phyloP scores from a whole-genome alignment of 2,888 invertebrate genomes.

The Drosophila anomalipes region DNA sequence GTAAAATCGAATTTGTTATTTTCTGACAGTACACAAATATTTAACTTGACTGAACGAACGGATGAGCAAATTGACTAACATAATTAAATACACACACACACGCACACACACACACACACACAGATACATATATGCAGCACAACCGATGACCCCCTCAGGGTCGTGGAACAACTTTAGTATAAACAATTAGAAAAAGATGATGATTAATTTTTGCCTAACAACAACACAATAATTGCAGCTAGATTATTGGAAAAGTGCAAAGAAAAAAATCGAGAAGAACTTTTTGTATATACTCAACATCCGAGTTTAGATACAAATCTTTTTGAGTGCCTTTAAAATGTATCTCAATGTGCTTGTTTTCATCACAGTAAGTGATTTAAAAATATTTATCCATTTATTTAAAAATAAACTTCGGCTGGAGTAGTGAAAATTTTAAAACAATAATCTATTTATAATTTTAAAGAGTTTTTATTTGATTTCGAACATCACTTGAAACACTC shows the following conservation, averaged over 20 bases:
- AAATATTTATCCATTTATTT: background rate
- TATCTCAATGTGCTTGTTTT: background rate
- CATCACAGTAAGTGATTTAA: background rate
- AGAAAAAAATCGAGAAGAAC: background rate
- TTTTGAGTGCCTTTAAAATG: background rate
- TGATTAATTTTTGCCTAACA: constrained; percentile 50
- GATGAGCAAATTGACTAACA: constrained; percentile 20
- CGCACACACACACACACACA: constrained; percentile 2
- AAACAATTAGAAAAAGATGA: constrained; percentile 48
- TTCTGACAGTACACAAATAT: constrained; percentile 39
- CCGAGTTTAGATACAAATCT: background rate
- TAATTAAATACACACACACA: constrained; percentile 19
- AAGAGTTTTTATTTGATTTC: background rate
- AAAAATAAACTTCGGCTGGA: background rate
- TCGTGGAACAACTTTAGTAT: constrained; percentile 18
- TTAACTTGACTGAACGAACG: constrained; percentile 22
- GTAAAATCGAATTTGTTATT: constrained; percentile 43
- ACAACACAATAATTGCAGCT: constrained; percentile 8
- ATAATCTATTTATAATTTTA: background rate
- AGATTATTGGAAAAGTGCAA: constrained; percentile 3
- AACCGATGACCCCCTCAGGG: constrained; percentile 4
- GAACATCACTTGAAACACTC: background rate
- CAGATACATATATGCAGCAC: constrained; percentile 26
- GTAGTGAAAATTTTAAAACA: background rate
- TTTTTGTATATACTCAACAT: background rate